Conservation (phyloP, 1,140 invertebrate genomes). For the Episyrphus balteatus region DNA sequence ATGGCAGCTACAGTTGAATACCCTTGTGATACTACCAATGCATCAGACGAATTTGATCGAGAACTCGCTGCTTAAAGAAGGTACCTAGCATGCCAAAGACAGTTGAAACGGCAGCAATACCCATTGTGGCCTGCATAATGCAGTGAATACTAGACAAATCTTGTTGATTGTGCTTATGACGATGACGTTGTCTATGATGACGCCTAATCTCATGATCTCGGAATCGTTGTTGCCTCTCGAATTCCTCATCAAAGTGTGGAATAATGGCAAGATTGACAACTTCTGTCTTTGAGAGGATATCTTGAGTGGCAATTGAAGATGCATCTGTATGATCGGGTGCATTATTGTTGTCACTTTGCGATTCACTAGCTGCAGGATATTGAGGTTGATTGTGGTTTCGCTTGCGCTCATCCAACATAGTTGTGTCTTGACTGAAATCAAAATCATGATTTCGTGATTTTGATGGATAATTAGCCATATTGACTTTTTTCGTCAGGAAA, state of each 20-base stretch:
- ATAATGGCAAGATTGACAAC: conserved; percentile 35
- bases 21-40: conserved; percentile 36
- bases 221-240: conserved; percentile 19
- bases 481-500: conserved; percentile 33
- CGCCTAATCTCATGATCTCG: conserved; percentile 20
- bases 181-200: conserved; percentile 29
- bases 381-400: conserved; percentile 13
- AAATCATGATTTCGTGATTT: conserved; percentile 22
- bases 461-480: conserved; percentile 28
- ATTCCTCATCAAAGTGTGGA: conserved; percentile 32
- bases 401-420: conserved; percentile 29
- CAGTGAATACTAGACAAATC: conserved; percentile 34
- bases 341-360: conserved; percentile 16
- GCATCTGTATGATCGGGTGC: conserved; percentile 18
- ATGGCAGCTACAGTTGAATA: conserved; percentile 9
- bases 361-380: conserved; percentile 8
- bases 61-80: conserved; percentile 34
- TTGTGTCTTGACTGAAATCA: conserved; percentile 31
- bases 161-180: conserved; percentile 28
- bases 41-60: conserved; percentile 35
- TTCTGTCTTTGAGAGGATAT: conserved; percentile 33
- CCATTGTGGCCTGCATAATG: conserved; percentile 38
- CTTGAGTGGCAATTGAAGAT: conserved; percentile 29
- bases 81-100: conserved; percentile 36
- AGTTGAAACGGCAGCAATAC: conserved; percentile 33